Evolutionary conservation across 1,140 invertebrate genomes (phyloP), one percentile per base, ranked within the genome.

Genomic region (Sesamia nonagrioides): DNA sequence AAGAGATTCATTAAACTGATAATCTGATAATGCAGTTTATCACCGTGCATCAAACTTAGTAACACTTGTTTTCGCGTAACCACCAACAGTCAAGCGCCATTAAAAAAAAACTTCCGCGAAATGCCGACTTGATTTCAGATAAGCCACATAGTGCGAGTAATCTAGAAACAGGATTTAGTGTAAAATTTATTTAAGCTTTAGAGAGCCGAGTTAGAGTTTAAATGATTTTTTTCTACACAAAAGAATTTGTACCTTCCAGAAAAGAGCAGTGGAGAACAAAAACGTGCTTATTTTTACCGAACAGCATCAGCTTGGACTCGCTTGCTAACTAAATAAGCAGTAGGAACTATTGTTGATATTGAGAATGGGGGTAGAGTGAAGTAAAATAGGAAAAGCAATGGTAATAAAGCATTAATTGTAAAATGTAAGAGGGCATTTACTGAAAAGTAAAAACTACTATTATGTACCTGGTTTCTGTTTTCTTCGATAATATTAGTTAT

Each of bases 1-100:
- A 75, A 75, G 56, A 61, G 40, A 61, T 75, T 35, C 18, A 63
- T 48, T 61, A 61, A 61, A 75, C 58, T 37, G 58, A 75, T 75
- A 63, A 75, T 75, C 58, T 50, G 73, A 75, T 74, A 74, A 50
- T 75, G 42, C 73, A 61, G 11, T 75, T 75, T 75, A 75, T 75
- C 58, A 61, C 33, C 42, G 42, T 42, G 71, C 50, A 73, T 61
- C 58, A 27, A 42, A 18, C 40, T 75, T 50, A 75, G 73, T 75
- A 74, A 75, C 58, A 61, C 73, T 75, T 75, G 73, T 75, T 75
- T 75, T 75, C 73, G 56, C 73, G 73, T 75, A 74, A 63, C 60
- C 45, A 18, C 71, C 37, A 52, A 75, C 73, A 75, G 73, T 61
- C 63, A 75, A 60, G 54, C 71, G 71, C 73, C 73, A 75, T 74